Conservation (phyloP, 2,888 invertebrate genomes). For the Ormyrus pomaceus region DNA sequence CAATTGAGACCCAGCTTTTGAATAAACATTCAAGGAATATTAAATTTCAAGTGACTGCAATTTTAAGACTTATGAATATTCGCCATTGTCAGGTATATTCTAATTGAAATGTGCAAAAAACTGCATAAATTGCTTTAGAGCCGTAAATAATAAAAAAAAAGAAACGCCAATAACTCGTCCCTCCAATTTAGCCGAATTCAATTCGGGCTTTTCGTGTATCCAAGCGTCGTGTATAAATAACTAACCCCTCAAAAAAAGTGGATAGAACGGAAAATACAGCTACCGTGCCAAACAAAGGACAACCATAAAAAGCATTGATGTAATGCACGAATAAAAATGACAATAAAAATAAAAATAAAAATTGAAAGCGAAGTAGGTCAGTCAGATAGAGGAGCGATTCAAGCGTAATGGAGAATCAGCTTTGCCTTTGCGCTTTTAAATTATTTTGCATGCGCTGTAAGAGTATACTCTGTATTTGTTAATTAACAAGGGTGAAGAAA, state of each 20-base stretch:
- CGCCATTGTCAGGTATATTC: too few relatives aligned
- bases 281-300: slow-evolving; percentile 17
- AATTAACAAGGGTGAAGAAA: background rate
- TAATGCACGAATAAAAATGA: slow-evolving; percentile 36
- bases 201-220: slow-evolving; percentile 1
- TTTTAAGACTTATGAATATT: too few relatives aligned
- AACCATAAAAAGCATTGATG: background rate
- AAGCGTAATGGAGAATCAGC: background rate
- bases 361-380: slow-evolving; percentile 33
- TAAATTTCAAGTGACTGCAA: too few relatives aligned
- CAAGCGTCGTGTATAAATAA: slow-evolving; percentile 23
- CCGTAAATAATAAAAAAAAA: slow-evolving; percentile 30
- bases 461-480: background rate
- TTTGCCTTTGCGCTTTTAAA: slow-evolving; percentile 19
- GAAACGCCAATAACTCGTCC: slow-evolving; percentile 20
- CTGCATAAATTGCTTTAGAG: slow-evolving; percentile 18
- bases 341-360: slow-evolving; percentile 37
- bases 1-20: too few relatives aligned
- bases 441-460: slow-evolving; percentile 5
- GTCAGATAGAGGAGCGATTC: slow-evolving; percentile 4
- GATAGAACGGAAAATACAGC: too few relatives aligned
- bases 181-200: slow-evolving; percentile 36
- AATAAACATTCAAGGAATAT: too few relatives aligned
- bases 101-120: slow-evolving; percentile 8
- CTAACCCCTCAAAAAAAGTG: background rate